Percentiles rank a stretch among this genome's conserved stretches.
Evolutionary conservation across 2,113 vertebrate species (phyloP).

Genomic region (Xiphophorus maculatus): DNA sequence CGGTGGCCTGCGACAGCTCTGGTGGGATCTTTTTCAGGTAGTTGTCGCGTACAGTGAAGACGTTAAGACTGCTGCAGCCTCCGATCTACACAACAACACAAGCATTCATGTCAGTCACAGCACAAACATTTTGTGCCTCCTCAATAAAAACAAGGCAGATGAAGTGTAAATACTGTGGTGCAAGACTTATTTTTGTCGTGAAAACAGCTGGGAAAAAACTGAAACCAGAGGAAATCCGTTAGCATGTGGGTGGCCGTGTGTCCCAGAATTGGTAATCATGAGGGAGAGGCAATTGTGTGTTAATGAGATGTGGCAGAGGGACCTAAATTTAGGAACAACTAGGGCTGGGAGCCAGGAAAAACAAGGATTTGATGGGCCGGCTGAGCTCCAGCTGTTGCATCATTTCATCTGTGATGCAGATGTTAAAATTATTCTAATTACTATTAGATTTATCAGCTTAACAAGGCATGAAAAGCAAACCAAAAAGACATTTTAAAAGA

Average conservation of each 20-base stretch:
- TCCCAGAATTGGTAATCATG: constrained; percentile 35
- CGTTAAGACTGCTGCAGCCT: constrained; percentile 92
- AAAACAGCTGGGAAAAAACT: not conserved
- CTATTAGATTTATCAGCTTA: constrained; percentile 29
- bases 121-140: not conserved
- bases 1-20: constrained; percentile 92
- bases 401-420: constrained; percentile 50
- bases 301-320: constrained; percentile 39
- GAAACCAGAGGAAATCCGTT: constrained; percentile 3
- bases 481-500: not conserved
- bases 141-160: not conserved
- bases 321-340: constrained; percentile 72
- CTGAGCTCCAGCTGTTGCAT: constrained; percentile 41
- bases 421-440: constrained; percentile 9
- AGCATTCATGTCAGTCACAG: not conserved
- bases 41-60: constrained; percentile 95
- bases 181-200: not conserved
- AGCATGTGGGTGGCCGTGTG: constrained; percentile 24
- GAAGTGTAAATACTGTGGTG: not conserved
- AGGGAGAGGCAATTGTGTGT: constrained; percentile 36
- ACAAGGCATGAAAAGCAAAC: constrained; percentile 20
- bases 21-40: constrained; percentile 88
- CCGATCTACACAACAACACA: constrained; percentile 83
- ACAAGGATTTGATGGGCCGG: constrained; percentile 24
- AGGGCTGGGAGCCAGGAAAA: constrained; percentile 41